A percentile compares a stretch with the other conserved stretches of the same genome.
phyloP scores from a whole-genome alignment of 2,888 invertebrate genomes.

The Drosophila koepferae region DNA sequence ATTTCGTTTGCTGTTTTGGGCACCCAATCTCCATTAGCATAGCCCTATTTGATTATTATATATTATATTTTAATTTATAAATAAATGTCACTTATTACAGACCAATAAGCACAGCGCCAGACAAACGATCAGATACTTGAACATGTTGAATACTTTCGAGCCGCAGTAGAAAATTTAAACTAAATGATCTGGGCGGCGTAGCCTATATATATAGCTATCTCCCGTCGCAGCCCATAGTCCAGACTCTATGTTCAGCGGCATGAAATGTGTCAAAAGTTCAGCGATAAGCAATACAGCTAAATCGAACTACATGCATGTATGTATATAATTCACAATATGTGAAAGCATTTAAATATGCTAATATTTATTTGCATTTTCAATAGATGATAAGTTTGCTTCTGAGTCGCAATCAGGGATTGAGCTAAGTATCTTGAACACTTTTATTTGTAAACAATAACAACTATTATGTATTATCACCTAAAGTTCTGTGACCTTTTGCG shows the following conservation, averaged over 20 bases:
- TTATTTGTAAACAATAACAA: background rate
- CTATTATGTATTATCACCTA: background rate
- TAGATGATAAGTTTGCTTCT: conserved; percentile 20
- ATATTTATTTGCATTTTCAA: conserved; percentile 17
- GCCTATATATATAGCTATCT: conserved; percentile 53
- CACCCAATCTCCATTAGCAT: conserved; percentile 77
- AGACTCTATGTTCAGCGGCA: conserved; percentile 13
- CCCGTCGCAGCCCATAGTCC: conserved; percentile 15
- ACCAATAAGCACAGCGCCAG: conserved; percentile 64
- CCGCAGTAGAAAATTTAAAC: conserved; percentile 36
- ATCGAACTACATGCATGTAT: conserved; percentile 1
- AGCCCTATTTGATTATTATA: conserved; percentile 49
- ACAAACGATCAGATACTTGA: conserved; percentile 59
- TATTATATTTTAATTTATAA: background rate
- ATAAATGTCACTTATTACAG: conserved; percentile 31
- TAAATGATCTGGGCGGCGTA: conserved; percentile 31
- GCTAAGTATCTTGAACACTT: background rate
- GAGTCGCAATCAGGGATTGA: background rate
- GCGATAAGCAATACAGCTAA: conserved; percentile 42
- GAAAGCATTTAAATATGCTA: conserved; percentile 6
- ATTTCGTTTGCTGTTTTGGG: conserved; percentile 77
- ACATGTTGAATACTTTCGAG: conserved; percentile 52
- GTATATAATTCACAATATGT: conserved; percentile 16
- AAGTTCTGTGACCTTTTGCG: conserved; percentile 3
- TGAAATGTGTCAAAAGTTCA: conserved; percentile 61